Evolutionary conservation across 2,113 vertebrate genomes (phyloP).

Genomic region (Perognathus longimembris): DNA sequence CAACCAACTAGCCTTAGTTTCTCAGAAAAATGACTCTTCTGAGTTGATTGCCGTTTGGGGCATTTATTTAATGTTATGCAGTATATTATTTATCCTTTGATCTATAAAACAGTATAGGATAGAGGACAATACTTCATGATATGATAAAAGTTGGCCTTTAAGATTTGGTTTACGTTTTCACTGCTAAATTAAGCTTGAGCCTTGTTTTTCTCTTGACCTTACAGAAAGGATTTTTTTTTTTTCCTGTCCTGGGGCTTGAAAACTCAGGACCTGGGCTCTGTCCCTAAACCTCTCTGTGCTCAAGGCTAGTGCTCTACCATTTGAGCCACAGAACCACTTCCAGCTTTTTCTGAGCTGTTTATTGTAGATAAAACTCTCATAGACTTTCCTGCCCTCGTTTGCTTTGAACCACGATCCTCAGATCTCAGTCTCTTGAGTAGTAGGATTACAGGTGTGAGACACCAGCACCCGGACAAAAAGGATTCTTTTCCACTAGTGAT

Average conservation of each 20-base stretch:
- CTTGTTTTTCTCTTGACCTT: background rate
- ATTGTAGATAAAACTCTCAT: no score
- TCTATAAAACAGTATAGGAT: background rate
- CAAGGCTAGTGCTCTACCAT: no score
- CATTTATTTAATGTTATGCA: slow-evolving; percentile 18
- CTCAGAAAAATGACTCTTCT: background rate
- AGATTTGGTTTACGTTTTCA: slow-evolving; percentile 24
- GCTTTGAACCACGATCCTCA: no score
- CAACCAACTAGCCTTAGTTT: background rate
- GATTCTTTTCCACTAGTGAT: background rate
- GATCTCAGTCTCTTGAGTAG: no score
- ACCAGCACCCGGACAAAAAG: background rate
- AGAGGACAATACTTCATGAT: background rate
- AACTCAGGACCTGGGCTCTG: no score
- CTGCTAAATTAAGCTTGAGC: background rate
- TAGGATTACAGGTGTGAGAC: no score
- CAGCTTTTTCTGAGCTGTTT: no score
- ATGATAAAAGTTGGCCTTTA: slow-evolving; percentile 8
- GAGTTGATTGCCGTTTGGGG: slow-evolving; percentile 38
- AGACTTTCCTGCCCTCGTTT: no score
- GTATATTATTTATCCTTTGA: background rate
- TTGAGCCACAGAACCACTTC: no score
- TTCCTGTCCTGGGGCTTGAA: no score
- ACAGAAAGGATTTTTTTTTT: background rate
- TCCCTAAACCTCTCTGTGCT: no score